These are phyloP conservation scores for western clawed frog (Xenopus tropicalis) DNA, from an alignment of 2,113 vertebrate genomes.

Conservation along the genomic window UCB_Xtro_10.0 CM004451.2:6209001-6209500, in stretches of 20 bases:
- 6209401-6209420: slow-evolving; percentile 37
- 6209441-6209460: slow-evolving; percentile 38
- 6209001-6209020: not conserved
- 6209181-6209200: slow-evolving; percentile 8
- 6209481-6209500: slow-evolving; percentile 19
- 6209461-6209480: slow-evolving; percentile 27
- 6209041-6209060: slow-evolving; percentile 32
- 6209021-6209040: slow-evolving; percentile 1
- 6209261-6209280: slow-evolving; percentile 26
- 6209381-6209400: slow-evolving; percentile 43
- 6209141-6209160: not conserved
- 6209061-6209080: slow-evolving; percentile 17
- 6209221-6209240: not conserved
- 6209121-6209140: not conserved
- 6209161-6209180: not conserved
- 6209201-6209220: slow-evolving; percentile 2
- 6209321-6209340: slow-evolving; percentile 28
- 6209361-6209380: not conserved
- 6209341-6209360: slow-evolving; percentile 39
- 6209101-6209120: slow-evolving; percentile 25
- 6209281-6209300: slow-evolving; percentile 17
- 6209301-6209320: slow-evolving; percentile 26
- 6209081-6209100: slow-evolving; percentile 36
- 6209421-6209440: slow-evolving; percentile 20
- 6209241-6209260: slow-evolving; percentile 43